Evolutionary conservation across 2,888 invertebrate species (phyloP), one percentile per base, ranked within the genome.

Genomic region (Xylota sylvarum): DNA sequence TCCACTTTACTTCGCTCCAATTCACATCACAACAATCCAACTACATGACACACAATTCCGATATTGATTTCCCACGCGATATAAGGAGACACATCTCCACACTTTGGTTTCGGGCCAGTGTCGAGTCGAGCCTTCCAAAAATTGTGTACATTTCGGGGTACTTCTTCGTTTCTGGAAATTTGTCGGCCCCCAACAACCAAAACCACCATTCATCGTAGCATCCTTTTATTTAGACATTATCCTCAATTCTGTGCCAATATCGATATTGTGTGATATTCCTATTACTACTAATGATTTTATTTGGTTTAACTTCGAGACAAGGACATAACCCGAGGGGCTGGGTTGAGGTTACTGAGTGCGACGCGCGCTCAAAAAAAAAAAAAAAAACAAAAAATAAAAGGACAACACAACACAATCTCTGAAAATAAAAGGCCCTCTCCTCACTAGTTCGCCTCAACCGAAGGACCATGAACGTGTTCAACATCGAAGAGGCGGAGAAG

Each of bases 41-140:
- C 73, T 52, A 84, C 83, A 86, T 78, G 82, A 73, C 86, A 86
- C 77, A 86, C 82, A 86, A 73, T 82, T 73, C 52, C 86, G 77
- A 81, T 86, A 86, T 86, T 86, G 86, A 86, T 86, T 86, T 86
- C 86, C 86, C 82, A 86, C 86, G 86, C 86, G 86, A 73, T 82
- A 82, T 69, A 81, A 81, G 48, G 50, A 60, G 17, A 56, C 37
- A 77, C 69, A 35, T n/a, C 65, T 56, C 46, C 19, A 19, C 76
- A 58, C 65, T 37, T 50, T 69, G 32, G 69, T 19, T 14, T 48
- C 6, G 17, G 17, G 10, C 4, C 30, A 17, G 14, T 27, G 30
- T 37, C 14, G 12, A 60, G 30, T 37, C 14, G 12, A 60, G 70
- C 35, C 50, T 67, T 52, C 52, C 32, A 48, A 60, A 70, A 76